Evolutionary conservation across 2,888 invertebrate species (phyloP), one percentile per base, ranked within the genome.

Genomic region (Odontocolon sp.): DNA sequence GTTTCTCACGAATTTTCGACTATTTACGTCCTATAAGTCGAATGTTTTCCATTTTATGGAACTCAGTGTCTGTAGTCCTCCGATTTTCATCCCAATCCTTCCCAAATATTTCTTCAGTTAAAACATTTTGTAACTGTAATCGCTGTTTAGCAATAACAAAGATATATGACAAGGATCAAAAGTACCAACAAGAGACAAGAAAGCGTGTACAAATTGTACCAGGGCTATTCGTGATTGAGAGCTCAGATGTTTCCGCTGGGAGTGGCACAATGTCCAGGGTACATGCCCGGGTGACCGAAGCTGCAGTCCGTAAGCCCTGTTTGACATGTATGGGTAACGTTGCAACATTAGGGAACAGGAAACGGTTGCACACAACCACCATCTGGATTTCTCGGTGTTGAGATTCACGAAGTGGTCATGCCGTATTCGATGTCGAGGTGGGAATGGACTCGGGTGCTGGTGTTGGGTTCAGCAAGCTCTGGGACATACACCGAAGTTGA

Each of bases 231-330:
- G 33, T 73, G 73, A 64, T 73, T 54, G 59, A 21, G 66, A 73
- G 64, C 23, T 52, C 40, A 33, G 52, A 23, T 45, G 11, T 59
- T 57, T 69, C 70, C 66, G 56, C 52, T 72, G 75, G 69, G 74
- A 80, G 74, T 79, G 77, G 75, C 79, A 75, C 71, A 50, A 61
- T 28, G 52, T 67, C 59, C 38, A 63, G 61, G 71, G 33, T 68
- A 67, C 38, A 76, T 45, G 61, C 66, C 63, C 45, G 64, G 57
- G 64, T 57, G 67, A 76, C 61, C 54, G 66, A 59, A 47, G 38
- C 40, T 54, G 50, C 33, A 47, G 28, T 28, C 56, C 54, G 56
- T 26, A 54, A 66, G 40, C 45, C 57, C 50, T 57, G 23, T 18
- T 50, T 14, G 5, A 40, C 56, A n/a, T 59, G 28, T 28, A 28